Evolutionary conservation across 2,888 invertebrate species (phyloP).

Genomic region (Oxycera nigricornis): DNA sequence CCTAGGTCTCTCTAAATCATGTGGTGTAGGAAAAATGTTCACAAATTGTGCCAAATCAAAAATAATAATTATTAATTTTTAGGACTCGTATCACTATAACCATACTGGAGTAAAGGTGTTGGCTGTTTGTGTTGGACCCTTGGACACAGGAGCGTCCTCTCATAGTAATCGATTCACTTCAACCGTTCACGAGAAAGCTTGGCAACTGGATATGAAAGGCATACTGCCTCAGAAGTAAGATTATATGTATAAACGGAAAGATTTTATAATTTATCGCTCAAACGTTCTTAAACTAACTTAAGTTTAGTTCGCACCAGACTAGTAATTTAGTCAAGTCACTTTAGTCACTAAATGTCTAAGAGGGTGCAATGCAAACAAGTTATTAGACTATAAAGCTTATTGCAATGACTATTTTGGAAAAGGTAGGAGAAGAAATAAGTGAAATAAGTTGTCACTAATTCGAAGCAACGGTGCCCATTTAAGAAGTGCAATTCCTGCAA

Average conservation of each 20-base stretch:
- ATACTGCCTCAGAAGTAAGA: conserved; percentile 70
- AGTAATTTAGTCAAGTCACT: not conserved
- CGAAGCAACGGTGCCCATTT: no score
- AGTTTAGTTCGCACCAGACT: not conserved
- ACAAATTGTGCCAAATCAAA: not conserved
- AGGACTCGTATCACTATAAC: conserved; percentile 77
- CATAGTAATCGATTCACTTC: conserved; percentile 75
- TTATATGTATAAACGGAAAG: conserved; percentile 6
- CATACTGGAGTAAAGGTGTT: conserved; percentile 75
- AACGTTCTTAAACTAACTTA: not conserved
- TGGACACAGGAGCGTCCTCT: conserved; percentile 72
- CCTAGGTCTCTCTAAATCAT: conserved; percentile 75
- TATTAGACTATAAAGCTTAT: no score
- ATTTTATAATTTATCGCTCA: not conserved
- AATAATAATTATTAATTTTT: conserved; percentile 41
- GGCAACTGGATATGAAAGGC: conserved; percentile 73
- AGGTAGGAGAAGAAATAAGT: no score
- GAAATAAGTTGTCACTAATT: no score
- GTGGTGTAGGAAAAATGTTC: conserved; percentile 66
- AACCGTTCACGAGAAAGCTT: conserved; percentile 75
- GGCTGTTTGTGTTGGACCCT: conserved; percentile 74
- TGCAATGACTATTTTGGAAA: no score
- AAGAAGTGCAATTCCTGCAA: no score
- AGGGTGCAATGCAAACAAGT: no score
- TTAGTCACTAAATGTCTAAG: not conserved